Evolutionary conservation across 2,888 invertebrate species (phyloP).

Genomic region (Scaptodrosophila latifasciaeformis): DNA sequence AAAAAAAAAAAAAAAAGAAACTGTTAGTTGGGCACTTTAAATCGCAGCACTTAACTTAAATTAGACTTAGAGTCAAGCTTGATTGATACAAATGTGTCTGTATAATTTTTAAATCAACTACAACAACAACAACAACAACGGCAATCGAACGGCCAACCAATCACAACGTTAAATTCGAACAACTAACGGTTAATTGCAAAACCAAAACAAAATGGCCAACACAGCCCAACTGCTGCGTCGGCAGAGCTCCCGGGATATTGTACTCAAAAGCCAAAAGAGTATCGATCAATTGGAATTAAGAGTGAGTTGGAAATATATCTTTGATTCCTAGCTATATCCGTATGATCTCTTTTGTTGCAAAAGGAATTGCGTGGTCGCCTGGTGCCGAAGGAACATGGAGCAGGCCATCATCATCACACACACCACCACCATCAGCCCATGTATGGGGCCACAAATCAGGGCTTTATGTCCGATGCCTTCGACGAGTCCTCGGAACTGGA

Average conservation of each 20-base stretch:
- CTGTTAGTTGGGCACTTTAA: no score
- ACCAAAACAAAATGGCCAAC: slow-evolving; percentile 83
- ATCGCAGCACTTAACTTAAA: no score
- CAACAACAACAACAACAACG: background rate
- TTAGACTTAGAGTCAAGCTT: slow-evolving; percentile 13
- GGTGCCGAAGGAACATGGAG: slow-evolving; percentile 83
- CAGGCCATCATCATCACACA: slow-evolving; percentile 76
- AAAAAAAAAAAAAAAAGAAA: no score
- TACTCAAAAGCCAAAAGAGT: slow-evolving; percentile 80
- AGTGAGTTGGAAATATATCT: no score
- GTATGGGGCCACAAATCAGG: slow-evolving; percentile 92
- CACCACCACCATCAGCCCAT: slow-evolving; percentile 75
- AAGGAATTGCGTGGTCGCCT: slow-evolving; percentile 86
- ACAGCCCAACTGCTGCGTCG: slow-evolving; percentile 91
- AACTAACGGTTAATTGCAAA: slow-evolving; percentile 16
- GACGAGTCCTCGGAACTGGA: slow-evolving; percentile 72
- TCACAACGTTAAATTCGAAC: background rate
- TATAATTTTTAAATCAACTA: background rate
- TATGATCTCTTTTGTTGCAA: background rate
- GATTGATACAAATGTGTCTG: background rate
- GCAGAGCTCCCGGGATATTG: slow-evolving; percentile 90
- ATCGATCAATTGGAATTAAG: slow-evolving; percentile 90
- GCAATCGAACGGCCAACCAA: slow-evolving; percentile 1
- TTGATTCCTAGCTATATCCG: no score
- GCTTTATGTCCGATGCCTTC: slow-evolving; percentile 78